These are phyloP conservation scores for Macrotrachela quadricornifera DNA, from an alignment of 1,140 invertebrate genomes.

Conservation along the genomic window DNA sequence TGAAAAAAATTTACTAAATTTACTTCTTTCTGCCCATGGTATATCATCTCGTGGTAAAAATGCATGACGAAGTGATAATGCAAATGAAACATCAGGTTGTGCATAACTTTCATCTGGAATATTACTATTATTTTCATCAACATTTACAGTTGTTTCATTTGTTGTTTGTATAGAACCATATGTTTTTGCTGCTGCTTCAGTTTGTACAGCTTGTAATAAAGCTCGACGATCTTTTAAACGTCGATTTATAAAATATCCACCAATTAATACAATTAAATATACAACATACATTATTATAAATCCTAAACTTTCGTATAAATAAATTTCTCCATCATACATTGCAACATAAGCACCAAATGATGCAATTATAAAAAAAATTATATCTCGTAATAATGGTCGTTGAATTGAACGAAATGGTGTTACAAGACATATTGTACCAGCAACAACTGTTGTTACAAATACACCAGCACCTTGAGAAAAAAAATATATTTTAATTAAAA, in stretches of 20 bases:
- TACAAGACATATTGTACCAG: conserved; percentile 38
- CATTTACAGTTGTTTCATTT: neutral
- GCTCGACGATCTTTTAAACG: conserved; percentile 16
- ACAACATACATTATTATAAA: conserved; percentile 39
- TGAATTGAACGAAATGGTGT: conserved; percentile 39
- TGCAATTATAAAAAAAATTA: conserved; percentile 40
- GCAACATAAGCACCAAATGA: conserved; percentile 33
- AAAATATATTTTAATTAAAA: no score
- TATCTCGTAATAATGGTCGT: conserved; percentile 42
- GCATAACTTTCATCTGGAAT: neutral
- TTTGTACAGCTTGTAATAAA: conserved; percentile 8
- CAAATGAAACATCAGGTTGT: neutral
- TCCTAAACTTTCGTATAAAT: conserved; percentile 30
- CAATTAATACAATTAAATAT: conserved; percentile 39
- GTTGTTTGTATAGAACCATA: neutral
- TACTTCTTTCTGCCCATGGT: neutral
- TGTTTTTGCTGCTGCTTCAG: neutral
- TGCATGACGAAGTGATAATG: conserved; percentile 33
- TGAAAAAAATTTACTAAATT: neutral
- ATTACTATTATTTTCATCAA: neutral
- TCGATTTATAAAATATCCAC: conserved; percentile 26
- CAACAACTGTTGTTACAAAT: conserved; percentile 45
- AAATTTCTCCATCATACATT: conserved; percentile 28
- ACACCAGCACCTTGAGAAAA: conserved; percentile 35
- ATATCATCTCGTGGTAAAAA: conserved; percentile 19